A percentile compares a stretch with the other conserved stretches of the same genome.
Conservation (phyloP, 2,797 vertebrate species). For the Helarctos malayanus region DNA sequence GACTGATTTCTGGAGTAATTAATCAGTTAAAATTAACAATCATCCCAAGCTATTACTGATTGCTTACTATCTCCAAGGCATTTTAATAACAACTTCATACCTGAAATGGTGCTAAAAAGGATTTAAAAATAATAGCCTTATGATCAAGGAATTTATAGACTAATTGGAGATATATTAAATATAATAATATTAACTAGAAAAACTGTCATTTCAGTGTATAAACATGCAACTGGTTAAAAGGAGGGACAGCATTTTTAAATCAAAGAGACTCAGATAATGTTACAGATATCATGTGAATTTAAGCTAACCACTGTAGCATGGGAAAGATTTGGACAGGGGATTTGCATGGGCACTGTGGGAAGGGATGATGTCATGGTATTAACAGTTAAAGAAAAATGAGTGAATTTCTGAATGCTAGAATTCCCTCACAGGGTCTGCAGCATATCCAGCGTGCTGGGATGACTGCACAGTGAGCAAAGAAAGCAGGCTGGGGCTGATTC, state of each 20-base stretch:
- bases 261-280: neutral
- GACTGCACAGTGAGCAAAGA: neutral
- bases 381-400: neutral
- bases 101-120: neutral
- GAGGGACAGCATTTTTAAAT: neutral
- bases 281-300: neutral
- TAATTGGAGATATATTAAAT: neutral
- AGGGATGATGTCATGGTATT: neutral
- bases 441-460: neutral
- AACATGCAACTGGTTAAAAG: neutral
- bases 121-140: neutral
- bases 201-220: neutral
- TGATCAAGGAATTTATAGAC: neutral
- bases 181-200: constrained; percentile 1
- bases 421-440: neutral
- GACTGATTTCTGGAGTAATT: neutral
- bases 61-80: neutral
- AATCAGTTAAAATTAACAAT: neutral
- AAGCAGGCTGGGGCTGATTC: neutral
- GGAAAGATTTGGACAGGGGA: neutral
- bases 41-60: neutral
- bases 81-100: neutral
- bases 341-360: neutral
- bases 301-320: neutral
- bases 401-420: neutral